A percentile compares a stretch with the other conserved stretches of the same genome.
Conservation (phyloP, 30 jellyfish, hydroid and myxozoan genomes). For the Hydractinia echinata region DNA sequence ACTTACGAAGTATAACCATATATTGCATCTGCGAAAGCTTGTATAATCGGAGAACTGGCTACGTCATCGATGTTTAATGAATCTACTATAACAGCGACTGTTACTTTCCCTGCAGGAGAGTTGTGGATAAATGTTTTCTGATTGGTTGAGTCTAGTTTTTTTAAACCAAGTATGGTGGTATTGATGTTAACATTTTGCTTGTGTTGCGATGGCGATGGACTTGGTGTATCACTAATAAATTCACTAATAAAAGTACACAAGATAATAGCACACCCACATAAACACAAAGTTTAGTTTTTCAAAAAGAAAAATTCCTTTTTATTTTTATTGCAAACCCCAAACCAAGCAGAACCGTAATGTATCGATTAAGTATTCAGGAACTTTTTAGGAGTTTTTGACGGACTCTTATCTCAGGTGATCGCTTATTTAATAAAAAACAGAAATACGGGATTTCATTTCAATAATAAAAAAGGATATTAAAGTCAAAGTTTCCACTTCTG, state of each 20-base stretch:
- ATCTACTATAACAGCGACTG: conserved; percentile 71
- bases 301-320: no score
- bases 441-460: no score
- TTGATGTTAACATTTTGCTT: conserved; percentile 4
- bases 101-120: conserved; percentile 65
- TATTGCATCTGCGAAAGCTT: conserved; percentile 79
- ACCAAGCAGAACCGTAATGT: no score
- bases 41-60: conserved; percentile 68
- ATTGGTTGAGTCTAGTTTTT: conserved; percentile 44
- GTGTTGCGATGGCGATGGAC: conserved; percentile 23
- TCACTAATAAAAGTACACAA: neutral
- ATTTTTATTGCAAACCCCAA: no score
- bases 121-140: conserved; percentile 36
- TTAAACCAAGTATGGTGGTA: conserved; percentile 61
- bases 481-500: no score
- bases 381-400: no score
- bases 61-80: conserved; percentile 40
- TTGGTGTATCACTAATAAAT: conserved; percentile 14
- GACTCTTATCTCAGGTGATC: no score
- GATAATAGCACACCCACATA: no score
- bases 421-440: no score
- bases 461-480: no score
- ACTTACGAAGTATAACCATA: conserved; percentile 54
- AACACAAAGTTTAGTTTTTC: no score
- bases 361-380: no score